phyloP scores from a whole-genome alignment of 2,113 vertebrate species.

The Mus pahari region DNA sequence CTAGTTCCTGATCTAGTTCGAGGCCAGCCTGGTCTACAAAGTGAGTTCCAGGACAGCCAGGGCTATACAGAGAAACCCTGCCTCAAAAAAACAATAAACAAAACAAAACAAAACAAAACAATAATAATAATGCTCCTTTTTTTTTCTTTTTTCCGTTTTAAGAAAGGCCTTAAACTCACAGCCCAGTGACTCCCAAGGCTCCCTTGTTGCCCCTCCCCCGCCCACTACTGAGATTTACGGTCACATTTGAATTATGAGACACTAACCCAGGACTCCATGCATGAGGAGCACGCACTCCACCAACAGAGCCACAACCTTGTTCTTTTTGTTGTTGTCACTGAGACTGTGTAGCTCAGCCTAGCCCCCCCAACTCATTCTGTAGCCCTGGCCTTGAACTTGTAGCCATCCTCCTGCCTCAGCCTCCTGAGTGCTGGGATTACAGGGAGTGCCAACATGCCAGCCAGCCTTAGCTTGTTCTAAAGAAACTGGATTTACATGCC shows the following conservation, averaged over 20 bases:
- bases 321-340: not conserved
- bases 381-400: not conserved
- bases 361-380: not conserved
- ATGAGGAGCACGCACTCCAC: too few species aligned
- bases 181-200: not conserved
- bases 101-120: too few species aligned
- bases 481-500: not conserved
- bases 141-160: not conserved
- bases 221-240: not conserved
- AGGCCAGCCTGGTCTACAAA: too few species aligned
- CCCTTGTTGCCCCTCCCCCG: not conserved
- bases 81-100: too few species aligned
- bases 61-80: too few species aligned
- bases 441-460: not conserved
- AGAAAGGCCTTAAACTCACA: not conserved
- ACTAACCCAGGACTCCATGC: not conserved
- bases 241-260: not conserved
- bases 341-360: not conserved
- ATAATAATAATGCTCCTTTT: not conserved
- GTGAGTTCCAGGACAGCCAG: too few species aligned
- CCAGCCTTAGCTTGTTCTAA: slow-evolving; percentile 27
- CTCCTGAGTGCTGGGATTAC: not conserved
- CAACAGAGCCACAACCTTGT: not conserved
- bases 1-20: too few species aligned
- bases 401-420: not conserved